phyloP scores from a whole-genome alignment of 2,888 invertebrate genomes.

The Drosophila paranaensis region DNA sequence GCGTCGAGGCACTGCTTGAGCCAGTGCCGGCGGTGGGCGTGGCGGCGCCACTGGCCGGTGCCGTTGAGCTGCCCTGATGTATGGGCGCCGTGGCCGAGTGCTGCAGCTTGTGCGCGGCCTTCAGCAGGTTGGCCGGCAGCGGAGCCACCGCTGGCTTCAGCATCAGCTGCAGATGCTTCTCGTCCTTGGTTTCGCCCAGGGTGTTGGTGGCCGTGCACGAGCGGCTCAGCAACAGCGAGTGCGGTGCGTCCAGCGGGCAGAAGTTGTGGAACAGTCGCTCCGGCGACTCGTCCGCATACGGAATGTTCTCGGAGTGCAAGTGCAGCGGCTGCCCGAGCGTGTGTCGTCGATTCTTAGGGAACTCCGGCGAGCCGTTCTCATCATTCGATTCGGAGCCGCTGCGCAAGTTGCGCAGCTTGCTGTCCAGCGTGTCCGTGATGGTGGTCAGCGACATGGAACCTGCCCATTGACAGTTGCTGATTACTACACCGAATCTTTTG shows the following conservation, averaged over 20 bases:
- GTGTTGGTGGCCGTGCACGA: conserved; percentile 76
- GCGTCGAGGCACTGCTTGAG: conserved; percentile 45
- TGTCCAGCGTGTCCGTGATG: conserved; percentile 93
- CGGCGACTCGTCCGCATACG: conserved; percentile 89
- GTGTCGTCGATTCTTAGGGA: conserved; percentile 81
- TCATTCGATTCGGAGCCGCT: conserved; percentile 88
- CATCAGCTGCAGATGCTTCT: conserved; percentile 41
- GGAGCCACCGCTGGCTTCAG: conserved; percentile 52
- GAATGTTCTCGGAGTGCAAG: conserved; percentile 87
- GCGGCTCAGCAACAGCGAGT: conserved; percentile 76
- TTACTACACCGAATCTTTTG: not conserved
- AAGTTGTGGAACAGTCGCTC: conserved; percentile 85
- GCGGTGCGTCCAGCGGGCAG: conserved; percentile 72
- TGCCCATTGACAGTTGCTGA: conserved; percentile 79
- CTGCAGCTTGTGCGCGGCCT: conserved; percentile 77
- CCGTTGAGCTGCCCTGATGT: conserved; percentile 64
- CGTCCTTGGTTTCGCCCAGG: conserved; percentile 52
- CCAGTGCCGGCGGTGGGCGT: conserved; percentile 70
- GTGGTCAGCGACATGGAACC: conserved; percentile 93
- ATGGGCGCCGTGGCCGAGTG: conserved; percentile 82
- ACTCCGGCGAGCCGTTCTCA: conserved; percentile 85
- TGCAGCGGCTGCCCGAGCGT: conserved; percentile 83
- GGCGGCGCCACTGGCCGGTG: conserved; percentile 74
- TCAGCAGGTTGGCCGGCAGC: conserved; percentile 56
- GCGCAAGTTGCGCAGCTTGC: conserved; percentile 91